Conservation (phyloP, 2,888 invertebrate genomes). For the Pristionchus exspectatus region DNA sequence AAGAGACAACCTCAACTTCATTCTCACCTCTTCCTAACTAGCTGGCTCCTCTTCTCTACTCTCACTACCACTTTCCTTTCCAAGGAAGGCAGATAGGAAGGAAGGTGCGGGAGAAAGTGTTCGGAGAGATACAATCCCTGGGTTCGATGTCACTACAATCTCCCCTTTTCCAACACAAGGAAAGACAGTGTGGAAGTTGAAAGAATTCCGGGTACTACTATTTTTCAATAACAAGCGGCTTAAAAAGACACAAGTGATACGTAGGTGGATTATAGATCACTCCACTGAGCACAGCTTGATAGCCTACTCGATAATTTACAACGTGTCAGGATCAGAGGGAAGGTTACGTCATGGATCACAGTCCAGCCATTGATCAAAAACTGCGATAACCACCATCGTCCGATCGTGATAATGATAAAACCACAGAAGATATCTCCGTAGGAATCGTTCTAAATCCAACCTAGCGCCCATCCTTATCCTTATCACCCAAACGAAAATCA, state of each 20-base stretch:
- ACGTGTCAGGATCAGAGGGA: too few relatives aligned
- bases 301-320: too few relatives aligned
- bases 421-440: too few relatives aligned
- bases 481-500: slow-evolving; percentile 6
- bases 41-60: neutral
- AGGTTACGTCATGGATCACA: neutral
- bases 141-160: neutral
- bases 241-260: too few relatives aligned
- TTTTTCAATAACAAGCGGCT: neutral
- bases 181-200: neutral
- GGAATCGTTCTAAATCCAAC: too few relatives aligned
- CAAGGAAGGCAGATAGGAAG: neutral
- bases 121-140: neutral
- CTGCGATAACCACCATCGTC: too few relatives aligned
- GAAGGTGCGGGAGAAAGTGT: neutral
- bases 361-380: neutral
- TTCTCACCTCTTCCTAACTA: neutral
- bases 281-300: too few relatives aligned
- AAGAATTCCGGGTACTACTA: neutral
- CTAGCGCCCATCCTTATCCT: neutral
- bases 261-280: too few relatives aligned
- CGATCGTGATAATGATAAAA: too few relatives aligned
- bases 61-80: neutral
- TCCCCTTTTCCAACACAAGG: neutral
- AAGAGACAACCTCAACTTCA: neutral